Evolutionary conservation across 1,140 invertebrate species (phyloP).

Genomic region (Bombus superbus): DNA sequence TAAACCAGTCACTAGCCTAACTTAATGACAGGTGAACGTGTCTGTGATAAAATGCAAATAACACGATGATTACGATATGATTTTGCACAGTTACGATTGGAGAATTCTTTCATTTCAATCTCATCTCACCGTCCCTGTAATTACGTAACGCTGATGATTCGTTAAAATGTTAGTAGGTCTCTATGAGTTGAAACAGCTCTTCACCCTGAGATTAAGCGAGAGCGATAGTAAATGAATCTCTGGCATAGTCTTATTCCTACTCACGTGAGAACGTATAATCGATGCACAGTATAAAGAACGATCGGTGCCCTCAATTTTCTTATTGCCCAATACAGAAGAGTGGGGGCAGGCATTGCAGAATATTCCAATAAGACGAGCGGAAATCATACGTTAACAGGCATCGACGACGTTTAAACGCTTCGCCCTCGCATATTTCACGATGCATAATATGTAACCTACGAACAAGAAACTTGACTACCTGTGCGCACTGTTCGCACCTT

Average conservation of each 20-base stretch:
- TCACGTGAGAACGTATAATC: conserved; percentile 42
- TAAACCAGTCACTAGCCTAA: neutral
- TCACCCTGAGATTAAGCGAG: conserved; percentile 45
- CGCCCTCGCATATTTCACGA: conserved; percentile 27
- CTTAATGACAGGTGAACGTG: neutral
- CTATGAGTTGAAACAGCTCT: neutral
- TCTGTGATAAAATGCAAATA: neutral
- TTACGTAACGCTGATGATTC: conserved; percentile 49
- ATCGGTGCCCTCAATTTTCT: conserved; percentile 25
- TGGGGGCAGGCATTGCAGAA: conserved; percentile 27
- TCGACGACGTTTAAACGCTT: conserved; percentile 6
- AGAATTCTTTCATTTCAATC: conserved; percentile 32
- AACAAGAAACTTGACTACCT: too few relatives aligned
- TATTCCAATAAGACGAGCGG: conserved; percentile 32
- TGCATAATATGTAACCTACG: too few relatives aligned
- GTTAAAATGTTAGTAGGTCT: conserved; percentile 59
- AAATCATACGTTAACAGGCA: neutral
- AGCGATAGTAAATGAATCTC: conserved; percentile 43
- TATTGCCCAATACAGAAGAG: conserved; percentile 1
- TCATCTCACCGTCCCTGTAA: conserved; percentile 13
- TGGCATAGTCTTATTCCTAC: conserved; percentile 34
- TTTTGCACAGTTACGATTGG: neutral
- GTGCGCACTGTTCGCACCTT: too few relatives aligned
- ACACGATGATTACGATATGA: neutral
- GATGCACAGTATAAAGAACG: conserved; percentile 10